phyloP scores from a whole-genome alignment of 2,888 invertebrate species.

The Vesta saturnalis region DNA sequence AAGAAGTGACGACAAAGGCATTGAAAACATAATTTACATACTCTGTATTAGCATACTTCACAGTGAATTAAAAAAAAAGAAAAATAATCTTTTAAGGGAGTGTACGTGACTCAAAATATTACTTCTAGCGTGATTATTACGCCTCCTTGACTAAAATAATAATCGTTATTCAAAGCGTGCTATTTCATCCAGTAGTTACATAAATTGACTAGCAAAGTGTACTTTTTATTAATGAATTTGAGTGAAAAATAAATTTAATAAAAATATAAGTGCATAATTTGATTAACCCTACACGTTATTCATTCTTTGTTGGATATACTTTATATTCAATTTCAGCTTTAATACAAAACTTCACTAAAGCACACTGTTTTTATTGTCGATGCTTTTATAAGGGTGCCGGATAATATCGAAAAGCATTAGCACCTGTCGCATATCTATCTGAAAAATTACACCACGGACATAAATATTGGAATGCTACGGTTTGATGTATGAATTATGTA shows the following conservation, averaged over 20 bases:
- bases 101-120: too few species aligned
- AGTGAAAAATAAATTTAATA: background rate
- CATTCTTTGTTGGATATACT: background rate
- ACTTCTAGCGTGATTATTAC: too few species aligned
- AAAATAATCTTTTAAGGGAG: too few species aligned
- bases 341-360: background rate
- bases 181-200: too few species aligned
- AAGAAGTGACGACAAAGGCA: too few species aligned
- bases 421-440: conserved; percentile 34
- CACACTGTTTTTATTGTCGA: conserved; percentile 20
- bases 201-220: too few species aligned
- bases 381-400: conserved; percentile 15
- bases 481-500: conserved; percentile 29
- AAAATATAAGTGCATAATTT: background rate
- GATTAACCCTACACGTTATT: background rate
- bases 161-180: too few species aligned
- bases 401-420: conserved; percentile 34
- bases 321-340: background rate
- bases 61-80: too few species aligned
- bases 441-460: conserved; percentile 29
- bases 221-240: too few species aligned
- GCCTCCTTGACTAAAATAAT: too few species aligned
- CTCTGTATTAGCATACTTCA: too few species aligned
- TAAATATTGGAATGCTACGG: conserved; percentile 31
- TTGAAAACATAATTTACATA: too few species aligned